These are phyloP conservation scores for Drosophila birchii DNA, from an alignment of 2,888 invertebrate species.

Conservation along the genomic window DNA sequence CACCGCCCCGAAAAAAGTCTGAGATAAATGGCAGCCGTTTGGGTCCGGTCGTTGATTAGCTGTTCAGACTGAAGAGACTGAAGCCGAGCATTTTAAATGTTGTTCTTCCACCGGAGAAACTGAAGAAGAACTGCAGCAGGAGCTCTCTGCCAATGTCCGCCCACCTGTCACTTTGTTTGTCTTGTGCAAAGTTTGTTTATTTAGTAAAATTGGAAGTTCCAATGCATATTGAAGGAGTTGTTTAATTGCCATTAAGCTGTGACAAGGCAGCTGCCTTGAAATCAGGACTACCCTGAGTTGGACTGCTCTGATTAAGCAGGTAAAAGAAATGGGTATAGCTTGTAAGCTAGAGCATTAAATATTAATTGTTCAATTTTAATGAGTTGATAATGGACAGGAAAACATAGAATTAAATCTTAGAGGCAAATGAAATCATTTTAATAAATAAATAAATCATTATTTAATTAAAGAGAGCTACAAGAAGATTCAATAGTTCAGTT, in stretches of 20 bases:
- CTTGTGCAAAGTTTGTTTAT: constrained; percentile 45
- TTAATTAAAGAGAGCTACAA: too few species aligned
- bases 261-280: constrained; percentile 34
- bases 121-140: constrained; percentile 29
- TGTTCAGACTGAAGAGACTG: constrained; percentile 13
- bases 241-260: constrained; percentile 50
- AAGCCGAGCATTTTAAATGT: constrained; percentile 39
- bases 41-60: constrained; percentile 60
- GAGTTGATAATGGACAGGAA: not conserved
- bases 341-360: not conserved
- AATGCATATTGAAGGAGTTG: constrained; percentile 35
- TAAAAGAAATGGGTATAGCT: not conserved
- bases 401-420: not conserved
- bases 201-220: constrained; percentile 55
- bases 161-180: constrained; percentile 42
- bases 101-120: constrained; percentile 19
- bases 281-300: constrained; percentile 7
- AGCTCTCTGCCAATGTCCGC: constrained; percentile 24
- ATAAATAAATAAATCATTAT: too few species aligned
- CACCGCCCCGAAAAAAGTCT: constrained; percentile 21
- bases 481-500: not conserved
- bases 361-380: not conserved
- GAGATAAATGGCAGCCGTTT: constrained; percentile 52
- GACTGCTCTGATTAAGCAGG: constrained; percentile 3
- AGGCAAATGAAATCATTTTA: too few species aligned